Conservation (phyloP, 2,113 vertebrate species). For the Menidia beryllina region DNA sequence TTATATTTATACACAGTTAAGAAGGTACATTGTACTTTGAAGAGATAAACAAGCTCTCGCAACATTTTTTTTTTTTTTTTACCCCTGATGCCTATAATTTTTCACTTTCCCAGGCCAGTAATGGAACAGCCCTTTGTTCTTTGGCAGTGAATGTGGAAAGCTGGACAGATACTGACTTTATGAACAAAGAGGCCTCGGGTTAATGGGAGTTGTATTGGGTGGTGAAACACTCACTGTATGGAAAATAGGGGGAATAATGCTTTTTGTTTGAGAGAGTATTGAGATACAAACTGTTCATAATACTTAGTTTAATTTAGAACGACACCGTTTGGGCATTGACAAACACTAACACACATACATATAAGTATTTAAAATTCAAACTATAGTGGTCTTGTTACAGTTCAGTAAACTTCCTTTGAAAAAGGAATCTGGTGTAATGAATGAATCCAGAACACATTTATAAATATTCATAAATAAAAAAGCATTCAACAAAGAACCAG, state of each 20-base stretch:
- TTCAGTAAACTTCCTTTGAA: slow-evolving; percentile 29
- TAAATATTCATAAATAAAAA: slow-evolving; percentile 2
- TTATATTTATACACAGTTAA: slow-evolving; percentile 7
- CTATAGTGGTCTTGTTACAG: slow-evolving; percentile 2
- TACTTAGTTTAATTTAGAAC: slow-evolving; percentile 1
- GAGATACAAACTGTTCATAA: slow-evolving; percentile 13
- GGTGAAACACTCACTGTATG: slow-evolving; percentile 25
- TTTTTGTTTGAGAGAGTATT: slow-evolving; percentile 1
- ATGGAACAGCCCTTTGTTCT: slow-evolving; percentile 80
- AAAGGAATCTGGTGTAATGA: slow-evolving; percentile 50
- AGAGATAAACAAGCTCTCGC: slow-evolving; percentile 42
- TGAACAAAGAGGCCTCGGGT: slow-evolving; percentile 56
- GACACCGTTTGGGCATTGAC: neutral
- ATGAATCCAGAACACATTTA: slow-evolving; percentile 44
- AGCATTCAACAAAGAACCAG: slow-evolving; percentile 45
- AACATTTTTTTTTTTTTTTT: slow-evolving; percentile 30
- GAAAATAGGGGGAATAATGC: slow-evolving; percentile 3
- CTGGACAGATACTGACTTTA: slow-evolving; percentile 72
- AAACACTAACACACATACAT: neutral
- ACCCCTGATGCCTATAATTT: slow-evolving; percentile 61
- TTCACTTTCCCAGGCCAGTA: slow-evolving; percentile 74
- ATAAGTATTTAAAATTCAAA: too few species aligned
- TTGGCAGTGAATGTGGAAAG: slow-evolving; percentile 78
- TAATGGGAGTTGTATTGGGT: slow-evolving; percentile 39
- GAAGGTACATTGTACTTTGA: slow-evolving; percentile 4